phyloP scores from a whole-genome alignment of 2,797 vertebrate species.

The Trichosurus vulpecula region DNA sequence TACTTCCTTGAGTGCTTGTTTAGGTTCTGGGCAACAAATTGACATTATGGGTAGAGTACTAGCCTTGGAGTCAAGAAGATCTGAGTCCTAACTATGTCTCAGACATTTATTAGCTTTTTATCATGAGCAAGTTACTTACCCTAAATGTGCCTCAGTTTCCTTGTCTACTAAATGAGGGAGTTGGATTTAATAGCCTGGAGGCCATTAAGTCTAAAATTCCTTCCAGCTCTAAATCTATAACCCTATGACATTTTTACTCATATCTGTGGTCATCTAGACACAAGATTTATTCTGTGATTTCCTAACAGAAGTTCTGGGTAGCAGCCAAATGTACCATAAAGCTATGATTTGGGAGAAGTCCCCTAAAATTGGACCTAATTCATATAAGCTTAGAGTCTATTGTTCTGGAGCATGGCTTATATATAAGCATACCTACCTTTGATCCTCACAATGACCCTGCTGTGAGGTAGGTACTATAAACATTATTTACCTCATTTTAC shows the following conservation, averaged over 20 bases:
- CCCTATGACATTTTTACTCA: neutral
- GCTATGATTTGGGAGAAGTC: neutral
- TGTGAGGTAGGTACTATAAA: neutral
- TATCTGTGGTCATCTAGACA: neutral
- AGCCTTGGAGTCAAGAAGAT: neutral
- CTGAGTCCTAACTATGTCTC: neutral
- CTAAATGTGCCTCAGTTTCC: neutral
- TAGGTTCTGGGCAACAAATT: neutral
- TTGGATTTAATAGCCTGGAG: neutral
- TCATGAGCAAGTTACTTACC: neutral
- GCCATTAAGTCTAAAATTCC: neutral
- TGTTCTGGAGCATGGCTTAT: neutral
- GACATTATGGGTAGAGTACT: neutral
- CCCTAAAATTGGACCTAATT: neutral
- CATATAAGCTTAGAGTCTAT: neutral
- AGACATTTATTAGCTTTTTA: neutral
- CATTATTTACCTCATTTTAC: neutral
- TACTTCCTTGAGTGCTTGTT: neutral
- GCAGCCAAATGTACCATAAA: neutral
- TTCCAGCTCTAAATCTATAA: neutral
- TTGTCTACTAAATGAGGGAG: neutral
- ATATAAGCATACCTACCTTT: neutral
- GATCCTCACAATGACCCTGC: neutral
- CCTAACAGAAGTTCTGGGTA: neutral
- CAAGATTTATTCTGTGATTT: neutral